Percentiles rank a stretch among this genome's conserved stretches.
Evolutionary conservation across 35 echinoderm and acorn worm genomes (phyloP).

Genomic region (Hemicentrotus pulcherrimus): DNA sequence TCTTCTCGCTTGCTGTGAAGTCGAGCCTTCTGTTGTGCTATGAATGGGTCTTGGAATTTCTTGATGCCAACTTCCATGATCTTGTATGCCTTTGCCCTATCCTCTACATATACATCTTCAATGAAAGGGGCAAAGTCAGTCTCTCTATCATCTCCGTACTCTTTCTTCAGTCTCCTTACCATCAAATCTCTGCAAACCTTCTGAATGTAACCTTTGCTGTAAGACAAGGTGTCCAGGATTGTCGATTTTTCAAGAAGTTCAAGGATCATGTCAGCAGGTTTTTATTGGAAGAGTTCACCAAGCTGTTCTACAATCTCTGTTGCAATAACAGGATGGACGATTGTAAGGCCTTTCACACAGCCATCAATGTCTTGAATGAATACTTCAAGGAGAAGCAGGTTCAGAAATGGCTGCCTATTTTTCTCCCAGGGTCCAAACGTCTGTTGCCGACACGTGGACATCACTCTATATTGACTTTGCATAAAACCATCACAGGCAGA

Average conservation of each 20-base stretch:
- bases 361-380: slow-evolving; percentile 26
- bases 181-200: slow-evolving; percentile 19
- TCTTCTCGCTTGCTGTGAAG: slow-evolving; percentile 7
- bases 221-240: slow-evolving; percentile 48
- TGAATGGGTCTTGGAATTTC: slow-evolving; percentile 47
- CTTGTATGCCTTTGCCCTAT: slow-evolving; percentile 43
- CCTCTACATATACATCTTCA: slow-evolving; percentile 5
- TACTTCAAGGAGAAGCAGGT: slow-evolving; percentile 56
- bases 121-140: slow-evolving; percentile 60
- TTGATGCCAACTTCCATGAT: slow-evolving; percentile 53
- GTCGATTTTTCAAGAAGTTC: slow-evolving; percentile 26
- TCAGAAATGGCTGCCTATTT: background rate
- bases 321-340: slow-evolving; percentile 60
- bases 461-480: background rate
- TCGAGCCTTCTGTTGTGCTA: slow-evolving; percentile 69
- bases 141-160: background rate
- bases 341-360: slow-evolving; percentile 47
- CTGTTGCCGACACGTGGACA: background rate
- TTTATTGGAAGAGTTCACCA: background rate
- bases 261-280: slow-evolving; percentile 10
- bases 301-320: slow-evolving; percentile 48
- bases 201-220: slow-evolving; percentile 53
- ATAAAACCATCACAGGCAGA: slow-evolving; percentile 66
- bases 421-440: slow-evolving; percentile 44
- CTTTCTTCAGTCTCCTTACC: slow-evolving; percentile 12